Conservation (phyloP, 1,140 invertebrate species). For the Trichonephila clavipes region DNA sequence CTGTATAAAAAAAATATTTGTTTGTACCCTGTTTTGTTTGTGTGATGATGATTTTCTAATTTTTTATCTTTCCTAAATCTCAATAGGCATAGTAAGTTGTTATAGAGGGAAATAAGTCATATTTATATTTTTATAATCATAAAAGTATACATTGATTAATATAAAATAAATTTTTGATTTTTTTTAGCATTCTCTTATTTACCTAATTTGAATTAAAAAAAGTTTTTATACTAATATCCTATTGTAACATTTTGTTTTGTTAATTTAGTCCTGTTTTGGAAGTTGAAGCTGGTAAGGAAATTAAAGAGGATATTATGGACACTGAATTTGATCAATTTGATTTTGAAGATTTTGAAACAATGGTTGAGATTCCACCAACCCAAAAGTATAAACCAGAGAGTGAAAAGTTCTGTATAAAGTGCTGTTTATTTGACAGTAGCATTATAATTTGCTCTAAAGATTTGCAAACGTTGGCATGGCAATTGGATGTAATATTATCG, state of each 20-base stretch:
- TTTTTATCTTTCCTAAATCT: no score
- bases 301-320: background rate
- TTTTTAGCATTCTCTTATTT: no score
- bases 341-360: slow-evolving; percentile 14
- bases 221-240: background rate
- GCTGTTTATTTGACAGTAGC: background rate
- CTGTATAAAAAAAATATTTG: no score
- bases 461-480: background rate
- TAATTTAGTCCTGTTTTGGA: background rate
- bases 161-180: no score
- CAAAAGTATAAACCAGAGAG: background rate
- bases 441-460: slow-evolving; percentile 32
- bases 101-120: no score
- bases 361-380: background rate
- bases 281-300: background rate
- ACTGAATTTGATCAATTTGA: background rate
- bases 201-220: background rate
- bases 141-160: no score
- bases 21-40: no score
- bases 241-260: background rate
- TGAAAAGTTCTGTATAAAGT: background rate
- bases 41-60: no score
- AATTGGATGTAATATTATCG: background rate
- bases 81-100: no score
- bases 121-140: no score